Conservation (phyloP, 2,113 vertebrate species). For the Procavia capensis region DNA sequence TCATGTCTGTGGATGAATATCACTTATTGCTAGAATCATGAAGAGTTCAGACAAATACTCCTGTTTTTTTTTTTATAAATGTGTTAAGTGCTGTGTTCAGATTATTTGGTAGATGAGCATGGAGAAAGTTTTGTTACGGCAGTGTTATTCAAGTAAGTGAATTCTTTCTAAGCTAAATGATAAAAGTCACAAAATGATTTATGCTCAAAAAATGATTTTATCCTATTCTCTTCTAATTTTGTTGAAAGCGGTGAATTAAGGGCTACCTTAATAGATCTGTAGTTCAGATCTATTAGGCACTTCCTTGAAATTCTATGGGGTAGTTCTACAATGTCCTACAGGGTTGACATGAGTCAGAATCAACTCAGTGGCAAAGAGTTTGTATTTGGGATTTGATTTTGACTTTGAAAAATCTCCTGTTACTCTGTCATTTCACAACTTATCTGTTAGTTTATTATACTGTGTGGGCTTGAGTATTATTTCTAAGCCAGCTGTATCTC, state of each 20-base stretch:
- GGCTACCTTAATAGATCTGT: no score
- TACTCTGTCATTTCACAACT: neutral
- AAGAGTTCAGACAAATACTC: neutral
- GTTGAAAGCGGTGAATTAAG: constrained; percentile 34
- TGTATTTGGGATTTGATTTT: no score
- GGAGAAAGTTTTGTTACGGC: neutral
- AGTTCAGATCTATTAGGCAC: no score
- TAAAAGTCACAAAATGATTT: constrained; percentile 1
- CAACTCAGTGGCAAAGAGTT: no score
- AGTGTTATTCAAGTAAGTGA: neutral
- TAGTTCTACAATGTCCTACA: no score
- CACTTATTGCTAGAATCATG: neutral
- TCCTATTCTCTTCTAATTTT: neutral
- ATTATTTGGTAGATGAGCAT: neutral
- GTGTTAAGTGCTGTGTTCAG: constrained; percentile 6
- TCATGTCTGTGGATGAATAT: neutral
- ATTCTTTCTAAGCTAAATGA: constrained; percentile 1
- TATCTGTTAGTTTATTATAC: no score
- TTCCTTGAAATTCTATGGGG: no score
- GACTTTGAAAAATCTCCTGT: constrained; percentile 31
- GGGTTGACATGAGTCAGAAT: no score
- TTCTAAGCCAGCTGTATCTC: no score
- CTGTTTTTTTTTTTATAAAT: constrained; percentile 33
- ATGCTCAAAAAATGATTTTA: neutral
- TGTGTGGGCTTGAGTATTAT: no score